A percentile compares a stretch with the other conserved stretches of the same genome.
Evolutionary conservation across 2,113 vertebrate species (phyloP).

Genomic region (Ctenodactylus gundi): DNA sequence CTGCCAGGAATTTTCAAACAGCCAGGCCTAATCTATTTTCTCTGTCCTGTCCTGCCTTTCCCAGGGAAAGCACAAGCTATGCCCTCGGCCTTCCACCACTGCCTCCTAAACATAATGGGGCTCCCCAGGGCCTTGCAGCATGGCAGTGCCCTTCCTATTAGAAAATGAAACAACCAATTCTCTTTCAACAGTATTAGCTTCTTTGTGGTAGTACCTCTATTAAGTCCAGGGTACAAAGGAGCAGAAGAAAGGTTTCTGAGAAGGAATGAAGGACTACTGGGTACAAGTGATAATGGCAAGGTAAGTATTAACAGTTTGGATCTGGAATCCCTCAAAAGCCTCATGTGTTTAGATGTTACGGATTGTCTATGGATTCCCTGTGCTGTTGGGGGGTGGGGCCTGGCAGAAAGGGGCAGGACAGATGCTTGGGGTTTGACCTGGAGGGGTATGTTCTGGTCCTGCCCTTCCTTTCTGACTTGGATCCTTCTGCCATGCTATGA

Average conservation of each 20-base stretch:
- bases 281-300: neutral
- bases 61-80: neutral
- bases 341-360: too few species aligned
- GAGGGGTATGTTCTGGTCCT: too few species aligned
- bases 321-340: too few species aligned
- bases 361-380: too few species aligned
- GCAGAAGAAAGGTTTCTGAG: neutral
- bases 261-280: neutral
- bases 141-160: accelerated
- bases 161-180: neutral
- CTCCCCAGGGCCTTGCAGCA: neutral
- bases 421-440: too few species aligned
- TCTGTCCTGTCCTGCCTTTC: neutral
- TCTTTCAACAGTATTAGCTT: neutral
- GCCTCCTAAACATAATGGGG: neutral
- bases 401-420: too few species aligned
- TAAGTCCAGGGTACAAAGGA: neutral
- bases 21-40: neutral
- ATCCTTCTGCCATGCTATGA: too few species aligned
- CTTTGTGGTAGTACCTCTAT: neutral
- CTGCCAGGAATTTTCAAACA: neutral
- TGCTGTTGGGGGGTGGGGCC: too few species aligned
- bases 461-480: too few species aligned
- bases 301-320: too few species aligned
- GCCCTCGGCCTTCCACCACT: too few species aligned